phyloP scores from a whole-genome alignment of 2,797 vertebrate genomes.

The Enteromius anoplus region DNA sequence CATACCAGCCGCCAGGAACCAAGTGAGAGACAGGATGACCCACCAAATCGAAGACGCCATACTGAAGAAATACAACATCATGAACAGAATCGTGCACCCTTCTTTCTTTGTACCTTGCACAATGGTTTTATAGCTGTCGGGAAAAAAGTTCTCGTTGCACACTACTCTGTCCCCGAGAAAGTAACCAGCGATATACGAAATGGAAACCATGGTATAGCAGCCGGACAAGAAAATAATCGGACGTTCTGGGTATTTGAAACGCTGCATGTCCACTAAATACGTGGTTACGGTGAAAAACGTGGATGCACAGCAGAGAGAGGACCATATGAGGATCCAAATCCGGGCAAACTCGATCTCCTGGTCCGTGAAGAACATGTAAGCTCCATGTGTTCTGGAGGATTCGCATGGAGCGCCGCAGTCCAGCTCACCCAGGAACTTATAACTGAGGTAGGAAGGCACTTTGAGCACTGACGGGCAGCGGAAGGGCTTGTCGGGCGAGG shows the following conservation, averaged over 20 bases:
- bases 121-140: constrained; percentile 88
- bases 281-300: constrained; percentile 96
- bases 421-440: constrained; percentile 88
- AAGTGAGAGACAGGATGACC: constrained; percentile 96
- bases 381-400: constrained; percentile 80
- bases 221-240: constrained; percentile 97
- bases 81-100: constrained; percentile 97
- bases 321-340: constrained; percentile 96
- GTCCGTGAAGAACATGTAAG: constrained; percentile 92
- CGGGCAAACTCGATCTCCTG: constrained; percentile 93
- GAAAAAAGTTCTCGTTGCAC: constrained; percentile 89
- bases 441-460: constrained; percentile 92
- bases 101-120: constrained; percentile 98
- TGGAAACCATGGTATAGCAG: constrained; percentile 96
- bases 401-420: constrained; percentile 94
- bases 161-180: constrained; percentile 89
- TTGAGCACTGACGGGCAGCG: constrained; percentile 86
- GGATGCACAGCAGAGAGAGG: constrained; percentile 91
- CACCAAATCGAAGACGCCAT: constrained; percentile 99
- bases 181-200: constrained; percentile 92
- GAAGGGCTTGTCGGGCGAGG: constrained; percentile 81
- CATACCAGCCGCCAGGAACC: constrained; percentile 97
- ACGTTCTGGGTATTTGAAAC: constrained; percentile 94
- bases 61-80: constrained; percentile 98
- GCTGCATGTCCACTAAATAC: constrained; percentile 96